Evolutionary conservation across 2,888 invertebrate genomes (phyloP), one percentile per base, ranked within the genome.

Genomic region (Hirtodrosophila alboralis): DNA sequence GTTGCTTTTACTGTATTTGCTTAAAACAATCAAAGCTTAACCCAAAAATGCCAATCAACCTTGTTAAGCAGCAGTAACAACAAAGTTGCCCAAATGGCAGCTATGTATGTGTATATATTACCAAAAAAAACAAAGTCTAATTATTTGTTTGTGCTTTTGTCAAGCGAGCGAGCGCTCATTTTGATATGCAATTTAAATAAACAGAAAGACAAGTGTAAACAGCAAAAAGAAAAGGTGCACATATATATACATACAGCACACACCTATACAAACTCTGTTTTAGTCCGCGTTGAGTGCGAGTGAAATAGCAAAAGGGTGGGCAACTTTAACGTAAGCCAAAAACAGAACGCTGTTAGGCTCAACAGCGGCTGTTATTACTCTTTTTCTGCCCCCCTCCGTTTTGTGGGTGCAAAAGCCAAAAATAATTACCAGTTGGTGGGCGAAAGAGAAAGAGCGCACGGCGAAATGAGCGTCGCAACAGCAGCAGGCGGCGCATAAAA

Each of bases 331-430:
- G 21, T 47, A 41, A 40, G 33, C 21, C 37, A 34, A 27, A 18
- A 70, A 71, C 68, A 72, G 61, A 43, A 21, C 4, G 14, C 58
- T 71, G 69, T 62, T 43, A 56, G 34, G 43, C 45, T 34, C n/a
- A 57, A 68, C 57, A 62, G 49, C 8, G 49, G n/a, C 38, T 34
- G 49, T 26, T 56, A n/a, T 36, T 45, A 27, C 8, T 48, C 41
- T 4, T 36, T 21, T 43, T 48, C n/a, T n/a, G n/a, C n/a, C n/a
- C n/a, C n/a, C n/a, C n/a, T n/a, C n/a, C n/a, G 4, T 54, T 14
- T 40, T 10, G 47, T 61, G 51, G 44, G 56, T 59, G 72, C 61
- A 58, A 73, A 69, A 71, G 53, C 61, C 62, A 62, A 63, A 78
- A 61, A 72, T 68, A 61, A 71, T 71, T 63, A 48, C 48, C 51